Base-by-base conservation (phyloP, 2,113 vertebrate species). In the Condylura cristata region DNA sequence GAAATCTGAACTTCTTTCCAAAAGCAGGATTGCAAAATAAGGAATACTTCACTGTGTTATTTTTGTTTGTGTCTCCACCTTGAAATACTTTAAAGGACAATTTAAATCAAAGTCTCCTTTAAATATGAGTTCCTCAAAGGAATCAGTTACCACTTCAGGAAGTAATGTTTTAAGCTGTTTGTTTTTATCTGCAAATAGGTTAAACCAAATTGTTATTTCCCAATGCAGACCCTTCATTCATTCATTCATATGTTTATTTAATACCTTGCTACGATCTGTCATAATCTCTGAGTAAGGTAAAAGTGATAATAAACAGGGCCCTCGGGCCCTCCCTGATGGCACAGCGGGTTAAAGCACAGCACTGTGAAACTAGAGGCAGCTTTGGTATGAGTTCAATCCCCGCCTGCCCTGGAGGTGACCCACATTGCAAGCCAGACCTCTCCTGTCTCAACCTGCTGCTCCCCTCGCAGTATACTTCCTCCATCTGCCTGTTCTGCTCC, bases 81-180 rank as follows among this genome's bases (percentile, higher is more conserved):
- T 63, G 51, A 90, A 81, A 72, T 93, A 79, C 70, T 70, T 96
- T 92, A 74, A 96, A 91, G 48, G 76, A 34, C 11, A 72, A 34
- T 16, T 82, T 90, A 70, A 93, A 89, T 79, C 74, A 60, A 83
- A 89, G 61, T 46, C 13, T 75, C 65, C 30, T 90, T 26, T 70
- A 74, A 28, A 46, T 12, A 37, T 65, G 79, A 86, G 18, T 34
- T 85, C 83, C 79, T 75, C 5, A 10, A 79, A 90, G 56, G 71
- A 93, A 37, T 93, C 85, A 71, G 66, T 12, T 70, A 70, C 11
- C 41, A 75, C 22, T 63, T 86, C 22, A 90, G 53, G 32, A 92
- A 93, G 61, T 85, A 89, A 56, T 63, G 46, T 74, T 94, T 82
- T 92, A 90, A 93, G n/a, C 56, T 94, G 60, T 4, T 74, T 92